Base-by-base conservation (phyloP, 2,113 vertebrate genomes). In the Colaptes auratus region DNA sequence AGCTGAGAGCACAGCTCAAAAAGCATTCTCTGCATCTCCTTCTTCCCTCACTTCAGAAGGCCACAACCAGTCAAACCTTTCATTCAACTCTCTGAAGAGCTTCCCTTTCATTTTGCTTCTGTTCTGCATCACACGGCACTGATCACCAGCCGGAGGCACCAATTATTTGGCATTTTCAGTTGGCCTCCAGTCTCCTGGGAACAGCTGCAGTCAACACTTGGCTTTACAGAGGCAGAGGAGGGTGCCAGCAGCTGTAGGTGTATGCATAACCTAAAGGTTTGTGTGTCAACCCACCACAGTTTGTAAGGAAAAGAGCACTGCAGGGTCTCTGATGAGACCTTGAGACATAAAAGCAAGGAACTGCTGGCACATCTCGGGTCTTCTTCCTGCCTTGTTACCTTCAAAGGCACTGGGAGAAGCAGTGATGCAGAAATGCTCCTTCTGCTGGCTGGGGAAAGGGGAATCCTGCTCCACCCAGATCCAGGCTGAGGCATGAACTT, bases 21-120 rank as follows among this genome's bases (percentile, higher is more conserved):
- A 94, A 92, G 39, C 74, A 76, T 66, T 82, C 67, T 65, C 82
- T 87, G 46, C 78, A 48, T 83, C 3, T 30, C 80, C 95, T 92
- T 94, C 81, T 93, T 94, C 63, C 86, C 82, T 75, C 82, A 73
- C 86, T 92, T 95, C 82, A 67, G 87, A 92, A 93, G 18, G 66
- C 81, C 78, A 91, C 67, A 94, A 60, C 59, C 63, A 92, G 66
- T 50, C 90, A 89, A 84, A 92, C 94, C 84, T 78, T 94, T 89
- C 84, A 85, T 73, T 74, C 86, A 86, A 39, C 74, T 89, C 90
- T 81, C 77, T 93, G 77, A 96, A 94, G 78, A 94, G 35, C 89
- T 82, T 84, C 81, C 77, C 73, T 95, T 94, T 93, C 74, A 86
- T 89, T 93, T 86, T 44, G 18, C 27, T 13, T 75, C 20, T 46